Evolutionary conservation across 2,113 vertebrate genomes (phyloP).

Genomic region (Pygoscelis antarcticus): DNA sequence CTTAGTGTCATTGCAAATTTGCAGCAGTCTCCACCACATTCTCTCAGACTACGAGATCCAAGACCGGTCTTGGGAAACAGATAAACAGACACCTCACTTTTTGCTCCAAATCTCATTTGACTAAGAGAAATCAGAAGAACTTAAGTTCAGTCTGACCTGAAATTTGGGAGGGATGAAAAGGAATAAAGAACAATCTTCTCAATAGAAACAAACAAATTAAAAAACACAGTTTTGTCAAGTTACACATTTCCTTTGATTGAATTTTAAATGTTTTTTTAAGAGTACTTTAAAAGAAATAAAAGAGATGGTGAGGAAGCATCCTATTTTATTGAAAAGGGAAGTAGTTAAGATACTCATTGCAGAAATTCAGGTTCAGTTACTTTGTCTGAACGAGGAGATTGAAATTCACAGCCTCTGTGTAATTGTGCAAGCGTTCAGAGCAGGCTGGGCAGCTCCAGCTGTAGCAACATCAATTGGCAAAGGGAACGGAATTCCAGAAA

Average conservation of each 20-base stretch:
- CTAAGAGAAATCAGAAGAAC: not conserved
- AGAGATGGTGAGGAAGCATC: not conserved
- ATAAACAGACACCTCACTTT: not conserved
- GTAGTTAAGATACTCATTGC: not conserved
- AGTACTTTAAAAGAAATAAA: not conserved
- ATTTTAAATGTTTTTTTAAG: not conserved
- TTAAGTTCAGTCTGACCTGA: not conserved
- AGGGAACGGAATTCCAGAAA: not conserved
- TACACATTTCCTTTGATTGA: not conserved
- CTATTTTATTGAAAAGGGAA: not conserved
- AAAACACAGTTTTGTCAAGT: not conserved
- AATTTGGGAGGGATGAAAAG: not conserved
- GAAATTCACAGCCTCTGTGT: not conserved
- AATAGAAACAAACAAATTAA: not conserved
- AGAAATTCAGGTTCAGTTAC: not conserved
- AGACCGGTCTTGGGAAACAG: not conserved
- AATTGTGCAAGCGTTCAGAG: not conserved
- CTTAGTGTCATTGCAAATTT: not conserved
- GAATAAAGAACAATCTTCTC: not conserved
- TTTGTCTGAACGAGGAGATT: not conserved
- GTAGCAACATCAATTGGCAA: not conserved
- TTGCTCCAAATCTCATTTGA: not conserved
- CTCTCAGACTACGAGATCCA: rapidly evolving
- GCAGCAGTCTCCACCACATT: not conserved
- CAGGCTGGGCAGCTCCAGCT: not conserved